These are phyloP conservation scores for Philantomba maxwellii DNA, from an alignment of 2,113 vertebrate genomes.

Conservation along the genomic window DNA sequence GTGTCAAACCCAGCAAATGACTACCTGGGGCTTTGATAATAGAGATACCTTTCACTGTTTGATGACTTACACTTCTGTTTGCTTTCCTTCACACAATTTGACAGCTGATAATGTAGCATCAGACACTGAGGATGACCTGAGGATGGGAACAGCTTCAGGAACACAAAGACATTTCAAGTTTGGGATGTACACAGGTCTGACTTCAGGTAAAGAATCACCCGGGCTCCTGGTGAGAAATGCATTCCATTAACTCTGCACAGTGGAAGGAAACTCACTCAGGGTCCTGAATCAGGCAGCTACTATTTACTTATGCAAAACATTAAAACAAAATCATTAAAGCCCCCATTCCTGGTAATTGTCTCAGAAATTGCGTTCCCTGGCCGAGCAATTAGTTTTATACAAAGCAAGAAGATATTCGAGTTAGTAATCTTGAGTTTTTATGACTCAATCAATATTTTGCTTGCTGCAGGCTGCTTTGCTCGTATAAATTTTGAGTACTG, in stretches of 20 bases:
- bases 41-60: neutral
- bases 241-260: conserved; percentile 31
- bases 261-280: neutral
- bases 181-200: neutral
- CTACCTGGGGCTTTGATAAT: neutral
- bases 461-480: conserved; percentile 58
- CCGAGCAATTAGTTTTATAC: conserved; percentile 49
- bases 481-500: conserved; percentile 59
- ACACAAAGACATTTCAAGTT: conserved; percentile 12
- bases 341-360: conserved; percentile 46
- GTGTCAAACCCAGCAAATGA: neutral
- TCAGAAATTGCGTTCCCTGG: conserved; percentile 52
- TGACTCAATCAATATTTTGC: conserved; percentile 70
- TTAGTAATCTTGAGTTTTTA: conserved; percentile 67
- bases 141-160: neutral
- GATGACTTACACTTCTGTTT: neutral
- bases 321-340: conserved; percentile 60
- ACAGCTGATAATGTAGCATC: neutral
- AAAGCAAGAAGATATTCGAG: conserved; percentile 58
- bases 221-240: neutral
- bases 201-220: conserved; percentile 28
- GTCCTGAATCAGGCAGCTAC: neutral
- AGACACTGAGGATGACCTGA: neutral
- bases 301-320: conserved; percentile 57
- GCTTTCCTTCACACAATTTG: conserved; percentile 12